Base-by-base conservation (phyloP, 2,113 vertebrate species). In the Bujurquina vittata region DNA sequence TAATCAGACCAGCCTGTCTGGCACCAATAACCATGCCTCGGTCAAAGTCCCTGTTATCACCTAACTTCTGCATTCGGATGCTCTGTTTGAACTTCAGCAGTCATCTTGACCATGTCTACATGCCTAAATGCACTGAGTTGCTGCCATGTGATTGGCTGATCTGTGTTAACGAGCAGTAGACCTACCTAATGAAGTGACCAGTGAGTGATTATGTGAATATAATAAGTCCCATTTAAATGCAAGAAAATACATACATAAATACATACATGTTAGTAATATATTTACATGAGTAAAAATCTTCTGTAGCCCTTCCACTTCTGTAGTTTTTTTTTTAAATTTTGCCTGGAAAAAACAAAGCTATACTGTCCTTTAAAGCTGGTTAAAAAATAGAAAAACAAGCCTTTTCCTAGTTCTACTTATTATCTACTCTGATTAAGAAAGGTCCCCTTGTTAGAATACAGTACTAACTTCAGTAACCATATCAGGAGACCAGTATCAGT, bases 131-230 rank as follows among this genome's bases (percentile, higher is more conserved):
- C 17, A 69, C 7, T 20, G 46, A 0, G 5, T 69, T 69, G 49
- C 29, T 31, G 43, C 18, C 17, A 67, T 46, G 40, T 69, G 63
- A 69, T 43, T 49, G 40, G 43, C 43, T 43, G 4, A 43, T 43
- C 12, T 43, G 40, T 4, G 12, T 43, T 43, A 12, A 11, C 0
- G 2, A 46, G 12, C 15, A 20, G 0, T 46, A 52, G 49, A 7
- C 20, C 9, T 49, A 69, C 65, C 22, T 69, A 69, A 69, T 3
- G 43, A 52, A 69, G 65, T 20, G 43, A 3, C 65, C 23, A 18
- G 22, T 49, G 22, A 67, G 23, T 0, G 0, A 29, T 18, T 49
- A 69, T 49, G 40, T 12, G 11, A 4, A 49, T 69, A 49, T 69
- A 69, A 69, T 52, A 54, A n/a, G 23, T 0, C 40, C 40, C 23